phyloP scores from a whole-genome alignment of 2,888 invertebrate genomes.

The Papilio gigon region DNA sequence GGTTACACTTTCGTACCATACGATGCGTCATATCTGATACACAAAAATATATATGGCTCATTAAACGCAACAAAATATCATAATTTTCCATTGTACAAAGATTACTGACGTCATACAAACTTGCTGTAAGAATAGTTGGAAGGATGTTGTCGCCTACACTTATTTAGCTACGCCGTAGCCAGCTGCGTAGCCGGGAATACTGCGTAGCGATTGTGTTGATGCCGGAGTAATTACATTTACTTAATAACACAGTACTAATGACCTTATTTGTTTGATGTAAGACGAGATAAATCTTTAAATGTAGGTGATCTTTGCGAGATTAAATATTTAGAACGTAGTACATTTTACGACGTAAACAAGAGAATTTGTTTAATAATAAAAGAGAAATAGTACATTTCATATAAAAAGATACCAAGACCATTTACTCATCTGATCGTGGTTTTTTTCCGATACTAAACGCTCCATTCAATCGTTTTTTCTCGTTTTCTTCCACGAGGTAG shows the following conservation, averaged over 20 bases:
- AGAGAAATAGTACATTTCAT: neutral
- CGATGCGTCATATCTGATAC: neutral
- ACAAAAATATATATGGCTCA: neutral
- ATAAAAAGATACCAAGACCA: conserved; percentile 1
- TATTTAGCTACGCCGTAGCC: conserved; percentile 26
- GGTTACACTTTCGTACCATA: neutral
- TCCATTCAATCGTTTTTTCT: conserved; percentile 36
- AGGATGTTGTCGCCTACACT: conserved; percentile 32
- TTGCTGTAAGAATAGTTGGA: conserved; percentile 22
- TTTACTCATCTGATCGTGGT: conserved; percentile 16
- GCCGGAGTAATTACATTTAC: conserved; percentile 27
- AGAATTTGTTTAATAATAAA: too few species aligned
- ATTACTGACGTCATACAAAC: conserved; percentile 40
- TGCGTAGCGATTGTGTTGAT: conserved; percentile 20
- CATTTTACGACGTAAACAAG: neutral
- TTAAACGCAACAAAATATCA: neutral
- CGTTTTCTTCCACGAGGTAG: conserved; percentile 52
- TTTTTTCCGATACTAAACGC: conserved; percentile 27
- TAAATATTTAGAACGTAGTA: neutral
- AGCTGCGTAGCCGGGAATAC: conserved; percentile 27
- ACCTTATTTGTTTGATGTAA: conserved; percentile 11
- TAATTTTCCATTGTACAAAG: neutral
- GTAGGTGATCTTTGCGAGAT: neutral
- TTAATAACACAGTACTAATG: conserved; percentile 28
- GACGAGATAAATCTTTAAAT: conserved; percentile 8